Evolutionary conservation across 53 echinoderm and acorn worm species (phyloP).

Genomic region (Echinometra lucunter): DNA sequence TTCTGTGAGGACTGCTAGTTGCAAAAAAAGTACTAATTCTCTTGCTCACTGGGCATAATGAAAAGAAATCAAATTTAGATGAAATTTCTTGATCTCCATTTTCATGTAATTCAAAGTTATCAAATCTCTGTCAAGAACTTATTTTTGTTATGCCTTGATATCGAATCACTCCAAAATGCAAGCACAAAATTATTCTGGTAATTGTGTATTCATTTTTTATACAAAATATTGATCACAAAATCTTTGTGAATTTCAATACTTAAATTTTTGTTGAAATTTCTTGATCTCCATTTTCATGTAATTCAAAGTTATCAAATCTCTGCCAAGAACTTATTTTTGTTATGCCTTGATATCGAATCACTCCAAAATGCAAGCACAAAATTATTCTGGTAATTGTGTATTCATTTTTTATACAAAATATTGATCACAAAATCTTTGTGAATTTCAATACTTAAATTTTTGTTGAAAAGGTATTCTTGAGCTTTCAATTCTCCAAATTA

Average conservation of each 20-base stretch:
- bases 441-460: not conserved
- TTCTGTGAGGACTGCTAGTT: not conserved
- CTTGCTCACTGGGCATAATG: not conserved
- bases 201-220: conserved; percentile 38
- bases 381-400: not conserved
- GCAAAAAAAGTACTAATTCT: not conserved
- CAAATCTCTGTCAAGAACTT: not conserved
- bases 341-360: no score
- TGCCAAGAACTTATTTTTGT: no score
- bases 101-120: not conserved
- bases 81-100: not conserved
- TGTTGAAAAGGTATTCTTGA: not conserved
- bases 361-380: not conserved
- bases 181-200: not conserved
- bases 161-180: not conserved
- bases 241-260: not conserved
- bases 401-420: conserved; percentile 28
- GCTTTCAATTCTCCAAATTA: not conserved
- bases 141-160: no score
- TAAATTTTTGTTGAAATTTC: not conserved
- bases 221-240: not conserved
- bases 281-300: no score
- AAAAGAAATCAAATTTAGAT: not conserved
- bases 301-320: no score
- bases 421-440: not conserved